Base-by-base conservation (phyloP, 2,888 invertebrate species). In the Clitarchus hookeri region DNA sequence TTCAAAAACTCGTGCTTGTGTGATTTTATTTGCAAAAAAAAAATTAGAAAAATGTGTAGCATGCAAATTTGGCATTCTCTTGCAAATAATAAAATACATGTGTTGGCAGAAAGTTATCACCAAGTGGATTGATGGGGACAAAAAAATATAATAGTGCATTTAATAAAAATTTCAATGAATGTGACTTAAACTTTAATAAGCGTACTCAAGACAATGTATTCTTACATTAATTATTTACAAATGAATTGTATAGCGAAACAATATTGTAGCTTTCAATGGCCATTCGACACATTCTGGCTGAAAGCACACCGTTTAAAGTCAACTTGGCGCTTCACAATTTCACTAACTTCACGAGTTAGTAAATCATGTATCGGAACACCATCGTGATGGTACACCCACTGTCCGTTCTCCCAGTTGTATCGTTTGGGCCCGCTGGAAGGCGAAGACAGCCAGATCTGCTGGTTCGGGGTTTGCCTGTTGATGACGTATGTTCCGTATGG, bases 401-500 rank as follows among this genome's bases (percentile, higher is more conserved):
- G 89, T 13, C 95, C 95, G 85, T 93, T 91, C 0, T 95, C 91
- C 90, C 95, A 96, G 91, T 99, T 98, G 90, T 97, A 99, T 84
- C 99, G 94, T 91, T 97, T 98, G 0, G 98, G 98, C 0, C 98
- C 98, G 80, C 98, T 98, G 2, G 93, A 92, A 0, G 99, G 99
- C 0, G 99, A 99, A 88, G 99, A 99, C 0, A 99, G 93, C 99
- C 99, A 99, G 89, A 99, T 98, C 92, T 99, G 99, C 91, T 95
- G 95, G 91, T 99, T 99, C 0, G 99, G 99, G 4, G 96, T 94
- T 92, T 99, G 99, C 89, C 99, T 95, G 92, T 99, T 99, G 90
- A 99, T 98, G 0, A 99, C 99, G 91, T 99, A 99, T 0, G 97
- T 98, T 44, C 97, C 98, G 90, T 94, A 92, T 0, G 92, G 90